Evolutionary conservation across 1,140 invertebrate species (phyloP).

Genomic region (Papilio glaucus): DNA sequence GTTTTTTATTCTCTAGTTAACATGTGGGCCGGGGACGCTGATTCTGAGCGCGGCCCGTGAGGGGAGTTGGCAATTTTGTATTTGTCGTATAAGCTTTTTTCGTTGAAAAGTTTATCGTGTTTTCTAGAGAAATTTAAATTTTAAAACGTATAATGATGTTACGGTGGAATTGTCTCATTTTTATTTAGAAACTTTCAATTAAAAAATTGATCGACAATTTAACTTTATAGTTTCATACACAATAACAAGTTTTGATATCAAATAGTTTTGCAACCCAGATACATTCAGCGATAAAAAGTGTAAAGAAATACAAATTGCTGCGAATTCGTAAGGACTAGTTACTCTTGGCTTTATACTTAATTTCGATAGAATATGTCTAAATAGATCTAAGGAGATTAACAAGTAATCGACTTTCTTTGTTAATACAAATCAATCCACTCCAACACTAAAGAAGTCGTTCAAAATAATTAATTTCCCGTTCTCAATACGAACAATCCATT

Average conservation of each 20-base stretch:
- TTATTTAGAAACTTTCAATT: no score
- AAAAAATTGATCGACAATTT: no score
- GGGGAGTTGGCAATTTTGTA: slow-evolving; percentile 17
- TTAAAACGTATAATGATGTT: not conserved
- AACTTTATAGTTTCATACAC: no score
- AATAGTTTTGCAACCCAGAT: no score
- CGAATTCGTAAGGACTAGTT: no score
- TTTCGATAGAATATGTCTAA: not conserved
- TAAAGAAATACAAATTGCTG: no score
- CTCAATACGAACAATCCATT: slow-evolving; percentile 20
- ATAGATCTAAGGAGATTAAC: not conserved
- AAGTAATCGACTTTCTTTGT: slow-evolving; percentile 16
- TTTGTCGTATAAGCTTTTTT: not conserved
- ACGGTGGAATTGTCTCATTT: no score
- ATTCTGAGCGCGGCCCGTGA: not conserved
- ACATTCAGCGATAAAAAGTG: no score
- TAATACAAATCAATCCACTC: not conserved
- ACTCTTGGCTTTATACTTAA: no score
- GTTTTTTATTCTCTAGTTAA: slow-evolving; percentile 33
- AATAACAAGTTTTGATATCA: no score
- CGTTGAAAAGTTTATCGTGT: not conserved
- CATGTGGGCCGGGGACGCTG: slow-evolving; percentile 28
- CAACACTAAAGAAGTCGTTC: slow-evolving; percentile 12
- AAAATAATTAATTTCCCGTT: slow-evolving; percentile 11
- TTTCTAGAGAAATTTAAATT: not conserved